A percentile compares a stretch with the other conserved stretches of the same genome.
phyloP scores from a whole-genome alignment of 2,113 vertebrate genomes.

The Cheilinus undulatus region DNA sequence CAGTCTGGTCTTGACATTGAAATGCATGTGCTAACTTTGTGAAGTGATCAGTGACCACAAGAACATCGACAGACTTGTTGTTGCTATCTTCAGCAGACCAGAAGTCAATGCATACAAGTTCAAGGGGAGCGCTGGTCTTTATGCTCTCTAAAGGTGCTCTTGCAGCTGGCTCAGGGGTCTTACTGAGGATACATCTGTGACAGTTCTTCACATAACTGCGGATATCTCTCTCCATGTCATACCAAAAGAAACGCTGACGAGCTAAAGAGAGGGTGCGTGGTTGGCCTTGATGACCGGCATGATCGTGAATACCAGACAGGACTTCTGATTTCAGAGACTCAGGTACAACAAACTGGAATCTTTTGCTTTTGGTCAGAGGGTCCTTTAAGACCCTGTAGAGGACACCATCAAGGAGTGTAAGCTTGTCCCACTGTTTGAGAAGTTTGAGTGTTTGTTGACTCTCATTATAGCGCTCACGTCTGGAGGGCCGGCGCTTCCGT shows the following conservation, averaged over 20 bases:
- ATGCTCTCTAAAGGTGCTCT: constrained; percentile 7
- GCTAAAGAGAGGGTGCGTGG: background rate
- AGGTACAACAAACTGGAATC: background rate
- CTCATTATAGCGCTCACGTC: no score
- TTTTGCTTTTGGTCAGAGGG: background rate
- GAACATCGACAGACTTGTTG: constrained; percentile 27
- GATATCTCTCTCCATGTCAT: constrained; percentile 18
- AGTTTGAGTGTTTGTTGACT: no score
- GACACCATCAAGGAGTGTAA: constrained; percentile 4
- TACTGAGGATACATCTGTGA: constrained; percentile 15
- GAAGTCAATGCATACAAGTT: constrained; percentile 8
- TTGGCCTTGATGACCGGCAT: constrained; percentile 39
- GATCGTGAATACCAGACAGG: constrained; percentile 17
- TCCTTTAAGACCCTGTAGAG: constrained; percentile 22
- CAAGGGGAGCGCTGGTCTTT: constrained; percentile 23
- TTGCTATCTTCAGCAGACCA: constrained; percentile 7
- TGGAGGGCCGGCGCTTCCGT: no score
- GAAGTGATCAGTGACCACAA: constrained; percentile 35
- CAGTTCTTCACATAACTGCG: constrained; percentile 14
- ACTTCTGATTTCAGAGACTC: background rate
- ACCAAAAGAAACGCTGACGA: constrained; percentile 18
- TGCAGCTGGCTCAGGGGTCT: background rate
- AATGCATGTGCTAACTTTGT: constrained; percentile 21
- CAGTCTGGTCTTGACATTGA: constrained; percentile 17
- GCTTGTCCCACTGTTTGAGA: constrained; percentile 37